Conservation (phyloP, 2,888 invertebrate species). For the Augochlorella aurata region DNA sequence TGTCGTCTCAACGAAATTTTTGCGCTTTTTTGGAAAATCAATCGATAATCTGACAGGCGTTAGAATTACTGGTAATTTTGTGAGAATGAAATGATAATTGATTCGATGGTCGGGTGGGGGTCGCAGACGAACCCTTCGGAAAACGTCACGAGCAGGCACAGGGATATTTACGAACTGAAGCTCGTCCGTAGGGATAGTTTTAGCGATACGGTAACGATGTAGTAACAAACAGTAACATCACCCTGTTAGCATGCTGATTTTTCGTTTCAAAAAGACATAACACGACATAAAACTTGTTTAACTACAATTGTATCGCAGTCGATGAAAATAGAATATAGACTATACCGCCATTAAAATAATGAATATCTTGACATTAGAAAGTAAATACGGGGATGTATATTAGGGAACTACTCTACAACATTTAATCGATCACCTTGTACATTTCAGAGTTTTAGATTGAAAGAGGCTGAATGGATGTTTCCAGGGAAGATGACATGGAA, state of each 20-base stretch:
- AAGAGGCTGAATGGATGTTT: too few species aligned
- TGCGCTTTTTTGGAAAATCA: slow-evolving; percentile 79
- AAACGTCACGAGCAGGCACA: not conserved
- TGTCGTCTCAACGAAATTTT: slow-evolving; percentile 76
- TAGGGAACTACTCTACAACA: too few species aligned
- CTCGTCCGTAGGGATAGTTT: not conserved
- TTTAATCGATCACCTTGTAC: too few species aligned
- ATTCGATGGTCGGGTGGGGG: slow-evolving; percentile 43
- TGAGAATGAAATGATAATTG: slow-evolving; percentile 73
- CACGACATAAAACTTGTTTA: not conserved
- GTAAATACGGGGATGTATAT: too few species aligned
- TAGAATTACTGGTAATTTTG: slow-evolving; percentile 74
- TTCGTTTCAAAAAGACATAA: not conserved
- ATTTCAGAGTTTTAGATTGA: too few species aligned
- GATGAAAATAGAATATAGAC: too few species aligned
- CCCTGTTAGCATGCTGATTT: too few species aligned
- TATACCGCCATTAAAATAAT: too few species aligned
- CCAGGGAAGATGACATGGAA: too few species aligned
- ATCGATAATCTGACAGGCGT: slow-evolving; percentile 74
- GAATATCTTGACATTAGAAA: too few species aligned
- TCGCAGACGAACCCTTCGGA: slow-evolving; percentile 5
- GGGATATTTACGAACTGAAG: not conserved
- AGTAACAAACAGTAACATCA: not conserved
- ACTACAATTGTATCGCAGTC: not conserved
- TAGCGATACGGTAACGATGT: not conserved